Evolutionary conservation across 2,113 vertebrate genomes (phyloP).

Genomic region (Entomyzon cyanotis): DNA sequence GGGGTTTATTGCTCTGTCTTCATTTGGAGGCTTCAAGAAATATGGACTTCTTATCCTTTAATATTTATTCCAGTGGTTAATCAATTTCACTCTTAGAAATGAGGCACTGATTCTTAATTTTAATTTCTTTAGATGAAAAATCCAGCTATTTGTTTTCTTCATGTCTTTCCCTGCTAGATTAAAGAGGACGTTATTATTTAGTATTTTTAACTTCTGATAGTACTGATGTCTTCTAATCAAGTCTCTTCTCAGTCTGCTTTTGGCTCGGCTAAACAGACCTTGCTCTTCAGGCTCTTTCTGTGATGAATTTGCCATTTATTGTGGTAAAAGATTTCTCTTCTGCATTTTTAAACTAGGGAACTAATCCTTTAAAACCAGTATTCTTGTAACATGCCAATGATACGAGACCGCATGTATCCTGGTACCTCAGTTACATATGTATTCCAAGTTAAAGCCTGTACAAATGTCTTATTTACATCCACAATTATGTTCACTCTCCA

Average conservation of each 20-base stretch:
- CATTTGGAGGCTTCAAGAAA: background rate
- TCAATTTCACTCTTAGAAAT: background rate
- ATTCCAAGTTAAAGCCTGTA: background rate
- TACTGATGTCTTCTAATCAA: background rate
- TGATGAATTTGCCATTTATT: background rate
- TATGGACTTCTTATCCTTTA: background rate
- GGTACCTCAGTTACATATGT: background rate
- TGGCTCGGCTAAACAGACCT: background rate
- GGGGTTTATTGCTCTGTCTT: background rate
- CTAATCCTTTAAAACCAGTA: background rate
- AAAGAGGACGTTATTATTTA: background rate
- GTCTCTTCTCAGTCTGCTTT: background rate
- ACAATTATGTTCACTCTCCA: background rate
- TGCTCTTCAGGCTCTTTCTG: background rate
- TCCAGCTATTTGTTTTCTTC: background rate
- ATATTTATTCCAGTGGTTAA: background rate
- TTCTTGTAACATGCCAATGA: background rate
- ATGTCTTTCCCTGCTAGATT: background rate
- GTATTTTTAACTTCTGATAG: background rate
- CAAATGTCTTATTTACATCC: background rate
- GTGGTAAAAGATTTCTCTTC: background rate
- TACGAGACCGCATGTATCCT: background rate
- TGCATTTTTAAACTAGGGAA: background rate
- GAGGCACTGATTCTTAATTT: background rate
- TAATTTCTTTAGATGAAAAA: background rate